Evolutionary conservation across 2,113 vertebrate genomes (phyloP).

Genomic region (Pseudorasbora parva): DNA sequence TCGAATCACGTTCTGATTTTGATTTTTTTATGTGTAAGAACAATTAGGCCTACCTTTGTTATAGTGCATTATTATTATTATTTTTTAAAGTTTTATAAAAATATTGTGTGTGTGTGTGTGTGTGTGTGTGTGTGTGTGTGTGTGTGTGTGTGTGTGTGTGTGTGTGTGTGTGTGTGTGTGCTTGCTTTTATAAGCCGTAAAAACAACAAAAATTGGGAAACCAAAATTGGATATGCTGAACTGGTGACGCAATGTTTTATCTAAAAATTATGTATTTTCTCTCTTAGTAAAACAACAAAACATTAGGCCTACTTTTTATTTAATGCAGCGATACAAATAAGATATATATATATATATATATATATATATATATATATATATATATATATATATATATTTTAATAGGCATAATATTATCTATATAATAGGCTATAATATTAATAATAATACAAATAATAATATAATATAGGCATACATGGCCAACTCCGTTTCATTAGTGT

Average conservation of each 20-base stretch:
- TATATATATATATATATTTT: too few species aligned
- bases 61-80: not conserved
- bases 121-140: not conserved
- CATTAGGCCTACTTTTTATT: not conserved
- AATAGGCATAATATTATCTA: not conserved
- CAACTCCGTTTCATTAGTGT: not conserved
- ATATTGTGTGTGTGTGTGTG: too few species aligned
- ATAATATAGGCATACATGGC: not conserved
- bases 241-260: not conserved
- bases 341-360: too few species aligned
- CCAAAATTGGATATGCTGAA: not conserved
- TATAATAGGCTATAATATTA: too few species aligned
- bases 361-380: too few species aligned
- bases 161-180: not conserved
- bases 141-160: not conserved
- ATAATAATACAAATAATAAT: not conserved
- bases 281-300: not conserved
- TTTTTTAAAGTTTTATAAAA: too few species aligned
- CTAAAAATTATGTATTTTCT: not conserved
- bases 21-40: not conserved
- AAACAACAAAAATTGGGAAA: too few species aligned
- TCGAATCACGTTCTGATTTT: not conserved
- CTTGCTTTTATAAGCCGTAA: not conserved
- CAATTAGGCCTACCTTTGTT: not conserved
- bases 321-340: not conserved